Conservation (phyloP, 2,113 vertebrate species). For the Phasianus colchicus region DNA sequence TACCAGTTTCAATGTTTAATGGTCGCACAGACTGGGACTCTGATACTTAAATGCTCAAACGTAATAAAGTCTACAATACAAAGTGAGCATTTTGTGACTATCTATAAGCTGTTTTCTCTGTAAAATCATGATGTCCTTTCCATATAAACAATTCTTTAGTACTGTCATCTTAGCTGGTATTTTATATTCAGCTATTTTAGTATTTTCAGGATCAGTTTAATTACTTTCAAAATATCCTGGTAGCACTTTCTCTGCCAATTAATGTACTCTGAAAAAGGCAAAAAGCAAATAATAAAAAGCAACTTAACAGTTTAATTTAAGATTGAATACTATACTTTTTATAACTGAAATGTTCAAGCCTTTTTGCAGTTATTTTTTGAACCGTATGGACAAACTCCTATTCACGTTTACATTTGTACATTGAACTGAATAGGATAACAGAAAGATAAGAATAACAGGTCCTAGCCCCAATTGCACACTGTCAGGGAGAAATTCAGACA, state of each 20-base stretch:
- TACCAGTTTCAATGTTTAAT: background rate
- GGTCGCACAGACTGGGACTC: background rate
- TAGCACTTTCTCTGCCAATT: background rate
- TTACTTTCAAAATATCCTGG: background rate
- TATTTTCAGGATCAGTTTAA: background rate
- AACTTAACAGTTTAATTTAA: background rate
- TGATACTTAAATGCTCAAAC: background rate
- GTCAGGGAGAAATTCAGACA: background rate
- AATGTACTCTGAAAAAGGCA: background rate
- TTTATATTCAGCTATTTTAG: background rate
- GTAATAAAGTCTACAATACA: background rate
- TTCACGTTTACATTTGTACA: background rate
- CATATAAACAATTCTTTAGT: background rate
- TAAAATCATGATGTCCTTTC: background rate
- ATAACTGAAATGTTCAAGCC: background rate
- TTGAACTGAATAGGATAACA: background rate
- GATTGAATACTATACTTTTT: background rate
- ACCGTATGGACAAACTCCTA: background rate
- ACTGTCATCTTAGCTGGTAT: background rate
- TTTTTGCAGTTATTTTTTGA: background rate
- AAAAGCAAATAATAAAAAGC: background rate
- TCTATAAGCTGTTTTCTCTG: background rate
- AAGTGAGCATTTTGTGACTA: background rate
- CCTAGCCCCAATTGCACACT: background rate
- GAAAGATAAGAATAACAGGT: rapidly evolving